Conservation (phyloP, 2,797 vertebrate genomes). For the Manis javanica region DNA sequence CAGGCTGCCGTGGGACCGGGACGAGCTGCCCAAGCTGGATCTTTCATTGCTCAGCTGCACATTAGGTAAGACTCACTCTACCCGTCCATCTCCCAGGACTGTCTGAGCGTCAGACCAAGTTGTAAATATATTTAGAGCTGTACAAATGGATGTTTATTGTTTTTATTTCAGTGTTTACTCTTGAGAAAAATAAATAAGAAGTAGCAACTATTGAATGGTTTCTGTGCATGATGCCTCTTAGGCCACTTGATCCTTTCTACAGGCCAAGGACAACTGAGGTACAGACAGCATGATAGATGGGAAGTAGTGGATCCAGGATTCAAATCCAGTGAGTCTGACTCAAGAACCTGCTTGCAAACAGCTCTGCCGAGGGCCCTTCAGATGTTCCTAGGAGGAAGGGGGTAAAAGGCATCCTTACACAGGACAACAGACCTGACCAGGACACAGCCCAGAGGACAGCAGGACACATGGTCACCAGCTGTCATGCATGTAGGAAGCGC, state of each 20-base stretch:
- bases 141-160: not conserved
- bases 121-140: not conserved
- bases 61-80: not conserved
- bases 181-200: not conserved
- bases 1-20: not conserved
- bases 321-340: not conserved
- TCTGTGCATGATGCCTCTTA: not conserved
- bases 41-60: not conserved
- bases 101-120: not conserved
- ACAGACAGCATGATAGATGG: not conserved
- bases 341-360: not conserved
- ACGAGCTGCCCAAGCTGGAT: not conserved
- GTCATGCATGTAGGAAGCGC: not conserved
- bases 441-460: too few relatives aligned
- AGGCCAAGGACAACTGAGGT: not conserved
- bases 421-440: not conserved
- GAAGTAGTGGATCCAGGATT: not conserved
- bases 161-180: not conserved
- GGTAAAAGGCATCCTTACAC: too few relatives aligned
- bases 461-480: fast-evolving
- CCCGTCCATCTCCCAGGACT: not conserved
- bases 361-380: not conserved
- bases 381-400: not conserved
- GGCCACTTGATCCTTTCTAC: not conserved
- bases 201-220: not conserved